phyloP scores from a whole-genome alignment of 2,888 invertebrate species.

The Drosophila villosipedis region DNA sequence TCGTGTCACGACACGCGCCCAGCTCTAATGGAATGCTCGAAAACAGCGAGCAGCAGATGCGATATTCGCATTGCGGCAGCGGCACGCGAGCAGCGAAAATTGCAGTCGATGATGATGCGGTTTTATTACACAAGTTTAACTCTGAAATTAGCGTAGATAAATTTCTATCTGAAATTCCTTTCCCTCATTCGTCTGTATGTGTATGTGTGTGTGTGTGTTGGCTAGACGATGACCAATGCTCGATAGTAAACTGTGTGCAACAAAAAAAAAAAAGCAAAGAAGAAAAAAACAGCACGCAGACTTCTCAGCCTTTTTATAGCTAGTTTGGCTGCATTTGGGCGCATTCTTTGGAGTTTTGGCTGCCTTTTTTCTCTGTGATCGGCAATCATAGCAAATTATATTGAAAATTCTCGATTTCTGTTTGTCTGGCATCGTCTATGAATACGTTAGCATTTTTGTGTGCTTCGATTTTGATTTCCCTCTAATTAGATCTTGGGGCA shows the following conservation, averaged over 20 bases:
- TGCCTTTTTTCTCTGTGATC: conserved; percentile 53
- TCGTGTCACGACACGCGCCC: conserved; percentile 6
- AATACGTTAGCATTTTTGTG: conserved; percentile 13
- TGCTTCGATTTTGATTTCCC: conserved; percentile 19
- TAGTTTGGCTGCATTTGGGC: conserved; percentile 32
- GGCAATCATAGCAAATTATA: conserved; percentile 63
- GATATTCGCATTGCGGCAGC: conserved; percentile 42
- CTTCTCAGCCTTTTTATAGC: conserved; percentile 28
- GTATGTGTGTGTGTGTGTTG: conserved; percentile 19
- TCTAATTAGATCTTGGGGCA: conserved; percentile 56
- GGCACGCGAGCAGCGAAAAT: conserved; percentile 76
- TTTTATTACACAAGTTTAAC: conserved; percentile 80
- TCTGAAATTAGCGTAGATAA: conserved; percentile 82
- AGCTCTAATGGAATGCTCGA: not conserved
- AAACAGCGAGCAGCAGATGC: conserved; percentile 19
- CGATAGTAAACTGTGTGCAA: conserved; percentile 46
- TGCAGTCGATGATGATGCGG: conserved; percentile 72
- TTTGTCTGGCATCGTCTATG: conserved; percentile 16
- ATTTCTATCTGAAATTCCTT: conserved; percentile 72
- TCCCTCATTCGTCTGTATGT: conserved; percentile 19
- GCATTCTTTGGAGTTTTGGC: conserved; percentile 59
- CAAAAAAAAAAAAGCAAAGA: not conserved
- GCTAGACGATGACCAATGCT: conserved; percentile 70
- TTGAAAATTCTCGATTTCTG: conserved; percentile 57
- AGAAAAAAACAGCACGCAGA: conserved; percentile 42